Evolutionary conservation across 2,113 vertebrate genomes (phyloP).

Genomic region (Sander vitreus): DNA sequence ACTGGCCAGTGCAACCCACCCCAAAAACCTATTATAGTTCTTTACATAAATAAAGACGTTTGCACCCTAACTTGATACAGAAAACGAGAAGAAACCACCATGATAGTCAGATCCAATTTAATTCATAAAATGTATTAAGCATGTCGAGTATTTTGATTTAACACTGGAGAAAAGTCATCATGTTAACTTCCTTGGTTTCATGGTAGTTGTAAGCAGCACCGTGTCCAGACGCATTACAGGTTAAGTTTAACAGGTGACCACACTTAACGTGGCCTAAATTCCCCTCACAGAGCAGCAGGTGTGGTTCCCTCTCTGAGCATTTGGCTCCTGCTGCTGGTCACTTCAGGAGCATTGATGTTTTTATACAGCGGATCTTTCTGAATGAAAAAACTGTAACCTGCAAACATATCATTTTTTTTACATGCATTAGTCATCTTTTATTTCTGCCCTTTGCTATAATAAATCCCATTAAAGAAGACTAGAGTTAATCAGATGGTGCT

Average conservation of each 20-base stretch:
- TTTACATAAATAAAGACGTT: no score
- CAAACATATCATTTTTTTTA: no score
- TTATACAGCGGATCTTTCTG: background rate
- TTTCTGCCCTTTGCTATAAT: no score
- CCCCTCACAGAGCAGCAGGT: slow-evolving; percentile 15
- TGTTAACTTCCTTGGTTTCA: background rate
- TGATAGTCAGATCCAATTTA: background rate
- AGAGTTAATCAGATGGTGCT: no score
- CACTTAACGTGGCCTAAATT: no score
- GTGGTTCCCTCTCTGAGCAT: background rate
- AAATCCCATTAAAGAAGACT: no score
- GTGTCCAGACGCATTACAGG: background rate
- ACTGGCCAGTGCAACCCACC: no score
- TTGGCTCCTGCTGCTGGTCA: background rate
- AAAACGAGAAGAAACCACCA: background rate
- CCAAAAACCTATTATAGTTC: no score
- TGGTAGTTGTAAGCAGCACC: background rate
- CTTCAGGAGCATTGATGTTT: background rate
- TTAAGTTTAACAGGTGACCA: background rate
- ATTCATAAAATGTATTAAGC: background rate
- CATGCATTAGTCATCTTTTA: no score
- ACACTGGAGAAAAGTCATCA: background rate
- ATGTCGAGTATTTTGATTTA: background rate
- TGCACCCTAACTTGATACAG: no score
- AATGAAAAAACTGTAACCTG: background rate